phyloP scores from a whole-genome alignment of 2,797 vertebrate species.

The Syngnathus acus region DNA sequence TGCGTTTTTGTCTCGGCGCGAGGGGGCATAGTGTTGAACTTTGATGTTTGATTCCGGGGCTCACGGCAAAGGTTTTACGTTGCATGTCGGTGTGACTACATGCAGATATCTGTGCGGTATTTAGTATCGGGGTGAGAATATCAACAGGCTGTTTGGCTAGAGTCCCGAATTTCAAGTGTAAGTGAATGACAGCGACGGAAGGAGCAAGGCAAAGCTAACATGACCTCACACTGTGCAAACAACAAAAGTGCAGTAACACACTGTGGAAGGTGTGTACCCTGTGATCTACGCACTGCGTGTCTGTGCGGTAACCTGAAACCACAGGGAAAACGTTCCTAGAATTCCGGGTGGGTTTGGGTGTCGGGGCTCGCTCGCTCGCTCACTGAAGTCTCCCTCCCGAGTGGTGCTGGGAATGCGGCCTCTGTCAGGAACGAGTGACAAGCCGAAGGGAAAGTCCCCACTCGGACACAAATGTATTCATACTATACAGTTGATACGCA shows the following conservation, averaged over 20 bases:
- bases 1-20: background rate
- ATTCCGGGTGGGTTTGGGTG: slow-evolving; percentile 68
- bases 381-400: slow-evolving; percentile 52
- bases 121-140: slow-evolving; percentile 43
- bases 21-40: background rate
- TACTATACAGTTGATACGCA: too few species aligned
- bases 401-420: slow-evolving; percentile 58
- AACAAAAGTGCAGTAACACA: slow-evolving; percentile 64
- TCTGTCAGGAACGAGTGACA: slow-evolving; percentile 43
- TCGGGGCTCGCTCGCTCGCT: slow-evolving; percentile 52
- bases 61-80: slow-evolving; percentile 17
- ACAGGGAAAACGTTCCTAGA: slow-evolving; percentile 67
- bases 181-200: slow-evolving; percentile 37
- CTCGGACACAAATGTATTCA: background rate
- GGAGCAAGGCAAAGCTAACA: slow-evolving; percentile 48
- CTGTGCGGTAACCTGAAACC: slow-evolving; percentile 65
- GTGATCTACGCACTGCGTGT: slow-evolving; percentile 49
- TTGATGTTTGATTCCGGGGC: slow-evolving; percentile 14
- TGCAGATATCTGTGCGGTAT: slow-evolving; percentile 39
- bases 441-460: slow-evolving; percentile 46
- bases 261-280: slow-evolving; percentile 44
- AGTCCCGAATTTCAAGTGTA: slow-evolving; percentile 28
- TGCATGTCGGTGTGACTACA: slow-evolving; percentile 33
- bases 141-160: slow-evolving; percentile 27
- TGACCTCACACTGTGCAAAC: slow-evolving; percentile 51